These are phyloP conservation scores for Cheilosia vulpina DNA, from an alignment of 2,888 invertebrate species.

Conservation along the genomic window DNA sequence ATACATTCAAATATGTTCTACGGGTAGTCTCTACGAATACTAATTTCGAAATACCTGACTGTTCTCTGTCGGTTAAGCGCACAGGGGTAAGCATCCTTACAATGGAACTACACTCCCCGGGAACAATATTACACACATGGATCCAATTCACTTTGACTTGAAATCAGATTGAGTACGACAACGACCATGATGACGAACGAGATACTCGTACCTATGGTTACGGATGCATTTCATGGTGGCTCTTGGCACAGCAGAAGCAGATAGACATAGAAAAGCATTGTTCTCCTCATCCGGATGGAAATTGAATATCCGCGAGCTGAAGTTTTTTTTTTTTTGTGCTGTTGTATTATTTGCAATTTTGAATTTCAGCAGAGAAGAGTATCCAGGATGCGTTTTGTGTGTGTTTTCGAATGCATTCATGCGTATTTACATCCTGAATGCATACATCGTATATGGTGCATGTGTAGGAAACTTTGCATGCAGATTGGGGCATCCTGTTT, in stretches of 20 bases:
- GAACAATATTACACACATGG: slow-evolving; percentile 58
- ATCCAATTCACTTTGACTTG: slow-evolving; percentile 69
- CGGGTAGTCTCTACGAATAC: slow-evolving; percentile 56
- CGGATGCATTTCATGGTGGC: slow-evolving; percentile 56
- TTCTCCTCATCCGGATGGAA: slow-evolving; percentile 65
- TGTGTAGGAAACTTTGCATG: slow-evolving; percentile 7
- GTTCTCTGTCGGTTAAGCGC: slow-evolving; percentile 18
- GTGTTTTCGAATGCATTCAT: slow-evolving; percentile 64
- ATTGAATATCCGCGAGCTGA: slow-evolving; percentile 62
- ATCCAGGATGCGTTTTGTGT: slow-evolving; percentile 51
- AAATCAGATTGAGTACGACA: slow-evolving; percentile 64
- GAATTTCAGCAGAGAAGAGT: slow-evolving; percentile 25
- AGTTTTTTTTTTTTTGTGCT: slow-evolving; percentile 15
- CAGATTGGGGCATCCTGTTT: slow-evolving; percentile 48
- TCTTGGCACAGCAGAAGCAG: slow-evolving; percentile 8
- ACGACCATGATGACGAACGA: slow-evolving; percentile 36
- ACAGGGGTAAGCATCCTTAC: slow-evolving; percentile 44
- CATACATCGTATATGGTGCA: slow-evolving; percentile 16
- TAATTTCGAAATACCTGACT: slow-evolving; percentile 69
- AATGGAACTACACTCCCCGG: slow-evolving; percentile 28
- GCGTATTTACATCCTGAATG: slow-evolving; percentile 65
- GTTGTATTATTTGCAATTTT: slow-evolving; percentile 23
- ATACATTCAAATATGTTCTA: slow-evolving; percentile 47
- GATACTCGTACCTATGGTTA: slow-evolving; percentile 22
- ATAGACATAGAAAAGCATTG: slow-evolving; percentile 38